Base-by-base conservation (phyloP, 2,113 vertebrate species). In the Rutilus rutilus region DNA sequence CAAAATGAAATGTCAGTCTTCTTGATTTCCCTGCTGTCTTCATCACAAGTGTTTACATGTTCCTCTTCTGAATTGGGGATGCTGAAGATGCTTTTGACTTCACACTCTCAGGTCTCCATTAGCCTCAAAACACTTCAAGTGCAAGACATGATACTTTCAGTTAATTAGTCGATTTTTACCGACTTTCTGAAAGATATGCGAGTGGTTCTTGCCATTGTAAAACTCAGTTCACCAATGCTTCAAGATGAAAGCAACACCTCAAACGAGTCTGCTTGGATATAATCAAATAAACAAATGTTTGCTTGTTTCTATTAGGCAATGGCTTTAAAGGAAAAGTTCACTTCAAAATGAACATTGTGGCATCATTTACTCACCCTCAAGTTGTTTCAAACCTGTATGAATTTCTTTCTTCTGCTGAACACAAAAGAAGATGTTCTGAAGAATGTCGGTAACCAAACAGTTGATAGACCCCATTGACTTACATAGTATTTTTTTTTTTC, bases 21-120 rank as follows among this genome's bases (percentile, higher is more conserved):
- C 27, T 77, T 54, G 50, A 60, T 23, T 60, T 39, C 30, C 15
- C 42, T 10, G 59, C 39, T 30, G 59, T 81, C 15, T 0, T 27
- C 39, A 50, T 45, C 60, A 81, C 15, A 19, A 33, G 19, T 23
- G 17, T 64, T 80, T 47, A 45, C 39, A 36, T 14, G 59, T 67
- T 82, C 39, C 78, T 82, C 19, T 82, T 69, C 52, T 69, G 19
- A 69, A 67, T 5, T 52, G 42, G 27, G 47, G 11, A 81, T 30
- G 78, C 47, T 79, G 14, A 76, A 50, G 45, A 27, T 36, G 23
- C 33, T 6, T 62, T 62, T 62, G 12, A n/a, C 10, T 60, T 50
- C 62, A 62, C 77, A 60, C 30, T 42, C 36, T 27, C 14, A 62
- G 25, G 36, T 21, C 25, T 45, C 5, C 19, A 82, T 15, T 69